Base-by-base conservation (phyloP, 2,113 vertebrate genomes). In the Numenius arquata region DNA sequence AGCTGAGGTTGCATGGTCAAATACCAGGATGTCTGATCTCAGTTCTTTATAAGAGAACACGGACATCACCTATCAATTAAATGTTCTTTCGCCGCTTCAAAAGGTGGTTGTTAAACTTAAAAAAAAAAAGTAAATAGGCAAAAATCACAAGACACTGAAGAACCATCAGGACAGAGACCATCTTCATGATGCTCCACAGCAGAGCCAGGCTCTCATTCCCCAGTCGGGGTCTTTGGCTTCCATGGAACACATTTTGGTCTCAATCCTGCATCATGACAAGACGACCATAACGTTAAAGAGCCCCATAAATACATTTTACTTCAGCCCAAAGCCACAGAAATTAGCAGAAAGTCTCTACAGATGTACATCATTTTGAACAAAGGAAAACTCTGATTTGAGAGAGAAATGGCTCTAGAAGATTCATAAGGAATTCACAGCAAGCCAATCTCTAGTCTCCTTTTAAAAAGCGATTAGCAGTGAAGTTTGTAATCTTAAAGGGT, bases 391-490 rank as follows among this genome's bases (percentile, higher is more conserved):
- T 8, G 32, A 43, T 58, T 50, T 38, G 25, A 27, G 32, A 36
- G 22, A 36, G 17, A 61, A n/a, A 16, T 8, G 11, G 17, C 15
- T 71, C 41, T 30, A 34, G 50, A 22, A 63, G 53, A 43, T 41
- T 63, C 26, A 8, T 12, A 32, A 26, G 15, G n/a, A 55, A 63
- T 32, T 63, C 26, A 30, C 0, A 6, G 62, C 5, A 11, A 63
- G 56, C 19, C 27, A 15, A 20, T 52, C 38, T 77, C 36, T 19
- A 55, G 47, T 18, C 29, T 45, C 68, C 43, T 63, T 68, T 38
- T 4, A 22, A 17, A 8, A 22, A 8, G 27, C 2, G 7, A 58
- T 22, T 21, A 90, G 21, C 40, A 45, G 17, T 0, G 0, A 40
- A 53, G 3, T 30, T 14, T 7, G 8, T 10, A 25, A 38, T 6